Evolutionary conservation across 2,888 invertebrate genomes (phyloP).

Genomic region (Drosophila multiciliata): DNA sequence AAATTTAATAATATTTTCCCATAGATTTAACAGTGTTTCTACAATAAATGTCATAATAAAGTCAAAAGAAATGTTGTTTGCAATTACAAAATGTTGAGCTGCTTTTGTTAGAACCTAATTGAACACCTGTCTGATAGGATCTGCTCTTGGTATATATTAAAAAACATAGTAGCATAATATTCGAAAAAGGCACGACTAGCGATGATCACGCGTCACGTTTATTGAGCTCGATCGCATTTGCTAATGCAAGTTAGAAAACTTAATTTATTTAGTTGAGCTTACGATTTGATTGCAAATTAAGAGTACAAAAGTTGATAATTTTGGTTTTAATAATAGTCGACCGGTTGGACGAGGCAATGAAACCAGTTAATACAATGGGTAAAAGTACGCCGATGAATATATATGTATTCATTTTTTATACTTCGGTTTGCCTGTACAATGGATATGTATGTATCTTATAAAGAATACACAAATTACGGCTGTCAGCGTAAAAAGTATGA

Average conservation of each 20-base stretch:
- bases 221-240: slow-evolving; percentile 22
- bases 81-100: slow-evolving; percentile 28
- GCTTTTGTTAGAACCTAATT: slow-evolving; percentile 24
- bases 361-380: slow-evolving; percentile 39
- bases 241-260: not conserved
- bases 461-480: not conserved
- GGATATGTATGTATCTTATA: not conserved
- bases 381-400: slow-evolving; percentile 1
- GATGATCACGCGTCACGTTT: slow-evolving; percentile 56
- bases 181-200: slow-evolving; percentile 19
- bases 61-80: slow-evolving; percentile 40
- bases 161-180: not conserved
- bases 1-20: not conserved
- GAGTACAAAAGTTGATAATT: slow-evolving; percentile 15
- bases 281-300: slow-evolving; percentile 2
- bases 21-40: not conserved
- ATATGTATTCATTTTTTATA: not conserved
- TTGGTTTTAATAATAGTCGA: slow-evolving; percentile 15
- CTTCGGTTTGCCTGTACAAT: not conserved
- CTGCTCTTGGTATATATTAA: slow-evolving; percentile 10
- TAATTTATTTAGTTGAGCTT: not conserved
- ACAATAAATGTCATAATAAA: slow-evolving; percentile 11
- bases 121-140: slow-evolving; percentile 58
- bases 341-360: slow-evolving; percentile 36
- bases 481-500: not conserved